phyloP scores from a whole-genome alignment of 2,797 vertebrate genomes.

The Chromis chromis region DNA sequence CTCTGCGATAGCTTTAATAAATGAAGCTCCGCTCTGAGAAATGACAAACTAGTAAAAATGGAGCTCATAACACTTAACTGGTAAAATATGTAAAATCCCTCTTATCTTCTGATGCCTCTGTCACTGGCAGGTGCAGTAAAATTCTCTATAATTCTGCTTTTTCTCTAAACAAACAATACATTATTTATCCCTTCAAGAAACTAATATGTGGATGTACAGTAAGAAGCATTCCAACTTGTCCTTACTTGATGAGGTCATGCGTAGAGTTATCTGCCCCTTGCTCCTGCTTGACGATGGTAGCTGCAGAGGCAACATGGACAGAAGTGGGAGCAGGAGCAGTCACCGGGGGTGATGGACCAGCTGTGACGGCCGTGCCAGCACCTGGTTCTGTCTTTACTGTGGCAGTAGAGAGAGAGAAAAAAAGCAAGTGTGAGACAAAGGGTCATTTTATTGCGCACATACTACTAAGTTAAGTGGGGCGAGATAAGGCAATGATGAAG shows the following conservation, averaged over 20 bases:
- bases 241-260: slow-evolving; percentile 93
- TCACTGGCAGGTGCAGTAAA: neutral
- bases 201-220: neutral
- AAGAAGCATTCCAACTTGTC: neutral
- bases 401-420: slow-evolving; percentile 33
- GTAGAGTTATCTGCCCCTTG: slow-evolving; percentile 86
- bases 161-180: neutral
- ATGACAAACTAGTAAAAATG: slow-evolving; percentile 7
- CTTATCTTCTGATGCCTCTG: slow-evolving; percentile 6
- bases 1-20: slow-evolving; percentile 10
- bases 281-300: slow-evolving; percentile 90
- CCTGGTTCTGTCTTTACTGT: slow-evolving; percentile 97
- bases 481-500: slow-evolving; percentile 1
- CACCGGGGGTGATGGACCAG: slow-evolving; percentile 75
- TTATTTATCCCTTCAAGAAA: neutral
- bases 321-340: slow-evolving; percentile 69
- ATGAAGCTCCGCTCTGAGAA: neutral
- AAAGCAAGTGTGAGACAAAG: neutral
- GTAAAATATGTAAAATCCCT: neutral
- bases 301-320: slow-evolving; percentile 74
- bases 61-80: neutral
- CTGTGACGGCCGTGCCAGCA: slow-evolving; percentile 74
- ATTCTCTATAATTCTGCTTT: neutral
- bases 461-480: neutral
- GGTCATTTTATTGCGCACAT: neutral